Conservation (phyloP, 1,140 invertebrate species). For the Hylaeus anthracinus region DNA sequence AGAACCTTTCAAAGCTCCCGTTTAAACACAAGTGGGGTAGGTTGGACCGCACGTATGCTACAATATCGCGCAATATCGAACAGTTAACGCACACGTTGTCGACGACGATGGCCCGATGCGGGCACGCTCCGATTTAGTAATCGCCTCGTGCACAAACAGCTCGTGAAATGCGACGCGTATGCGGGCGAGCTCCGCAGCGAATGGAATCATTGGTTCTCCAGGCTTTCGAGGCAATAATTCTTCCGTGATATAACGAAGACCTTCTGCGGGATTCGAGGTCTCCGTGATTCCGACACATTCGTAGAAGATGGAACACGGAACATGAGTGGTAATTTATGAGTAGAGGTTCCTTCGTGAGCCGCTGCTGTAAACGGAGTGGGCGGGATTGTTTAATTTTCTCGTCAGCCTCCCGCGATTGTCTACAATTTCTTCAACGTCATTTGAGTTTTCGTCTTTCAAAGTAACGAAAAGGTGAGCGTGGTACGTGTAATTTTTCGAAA, state of each 20-base stretch:
- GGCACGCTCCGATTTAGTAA: slow-evolving; percentile 28
- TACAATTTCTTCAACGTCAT: too few relatives aligned
- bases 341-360: background rate
- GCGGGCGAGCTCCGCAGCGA: background rate
- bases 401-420: too few relatives aligned
- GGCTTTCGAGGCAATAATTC: slow-evolving; percentile 1
- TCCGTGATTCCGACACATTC: background rate
- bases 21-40: too few relatives aligned
- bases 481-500: too few relatives aligned
- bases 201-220: background rate
- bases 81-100: background rate
- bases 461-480: too few relatives aligned
- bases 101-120: slow-evolving; percentile 10
- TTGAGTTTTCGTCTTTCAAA: too few relatives aligned
- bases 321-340: background rate
- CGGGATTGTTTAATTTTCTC: too few relatives aligned
- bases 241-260: background rate
- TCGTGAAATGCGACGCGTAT: slow-evolving; percentile 18
- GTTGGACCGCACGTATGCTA: too few relatives aligned
- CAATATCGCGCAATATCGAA: background rate
- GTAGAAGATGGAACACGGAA: background rate
- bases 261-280: background rate
- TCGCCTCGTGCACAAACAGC: slow-evolving; percentile 4
- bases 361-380: too few relatives aligned
- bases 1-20: too few relatives aligned